Conservation (phyloP, 2,113 vertebrate genomes). For the Tragelaphus strepsiceros region DNA sequence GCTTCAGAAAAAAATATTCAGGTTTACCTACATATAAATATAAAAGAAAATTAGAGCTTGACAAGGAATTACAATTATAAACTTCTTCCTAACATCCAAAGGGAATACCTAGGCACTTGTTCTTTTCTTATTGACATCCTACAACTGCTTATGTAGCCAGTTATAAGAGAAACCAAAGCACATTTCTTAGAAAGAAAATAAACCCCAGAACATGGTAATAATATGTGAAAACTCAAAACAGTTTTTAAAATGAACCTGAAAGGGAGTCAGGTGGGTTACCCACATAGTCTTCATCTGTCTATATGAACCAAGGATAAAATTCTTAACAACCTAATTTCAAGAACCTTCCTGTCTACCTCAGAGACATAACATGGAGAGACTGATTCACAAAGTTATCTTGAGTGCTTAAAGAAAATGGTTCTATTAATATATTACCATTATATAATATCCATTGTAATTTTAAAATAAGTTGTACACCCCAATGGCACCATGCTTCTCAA, state of each 20-base stretch:
- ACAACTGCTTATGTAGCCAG: not conserved
- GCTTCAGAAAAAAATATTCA: constrained; percentile 1
- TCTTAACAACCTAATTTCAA: not conserved
- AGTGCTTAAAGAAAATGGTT: constrained; percentile 10
- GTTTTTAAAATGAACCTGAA: not conserved
- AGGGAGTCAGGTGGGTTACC: not conserved
- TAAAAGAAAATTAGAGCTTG: not conserved
- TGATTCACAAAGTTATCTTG: not conserved
- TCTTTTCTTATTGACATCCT: not conserved
- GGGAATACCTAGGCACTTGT: not conserved
- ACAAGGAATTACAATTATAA: not conserved
- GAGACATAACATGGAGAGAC: not conserved
- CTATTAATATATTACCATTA: constrained; percentile 13
- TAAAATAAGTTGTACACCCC: constrained; percentile 22
- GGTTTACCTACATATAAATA: not conserved
- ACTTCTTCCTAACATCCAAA: not conserved
- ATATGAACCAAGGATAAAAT: not conserved
- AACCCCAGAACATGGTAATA: not conserved
- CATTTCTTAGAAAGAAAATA: not conserved
- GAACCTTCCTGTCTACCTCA: not conserved
- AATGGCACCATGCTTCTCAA: constrained; percentile 31
- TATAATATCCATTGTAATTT: constrained; percentile 17
- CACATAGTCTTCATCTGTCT: not conserved
- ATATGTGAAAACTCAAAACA: not conserved
- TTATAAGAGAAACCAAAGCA: not conserved